phyloP scores from a whole-genome alignment of 2,113 vertebrate genomes.

The Rhinoderma darwinii region DNA sequence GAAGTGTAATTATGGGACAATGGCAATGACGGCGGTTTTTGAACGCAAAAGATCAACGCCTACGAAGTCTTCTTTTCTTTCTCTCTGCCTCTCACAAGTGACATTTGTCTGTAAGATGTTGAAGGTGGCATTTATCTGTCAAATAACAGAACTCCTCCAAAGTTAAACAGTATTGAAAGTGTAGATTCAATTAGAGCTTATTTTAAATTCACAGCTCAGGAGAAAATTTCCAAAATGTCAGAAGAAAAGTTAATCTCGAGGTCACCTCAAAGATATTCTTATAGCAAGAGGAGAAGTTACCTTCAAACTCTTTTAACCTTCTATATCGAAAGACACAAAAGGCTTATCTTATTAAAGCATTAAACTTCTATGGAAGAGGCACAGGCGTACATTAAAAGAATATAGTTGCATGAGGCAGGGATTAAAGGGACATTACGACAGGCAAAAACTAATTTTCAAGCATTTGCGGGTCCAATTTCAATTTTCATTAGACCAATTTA shows the following conservation, averaged over 20 bases:
- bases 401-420: neutral
- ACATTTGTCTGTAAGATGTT: slow-evolving; percentile 32
- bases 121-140: slow-evolving; percentile 52
- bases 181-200: slow-evolving; percentile 53
- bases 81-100: slow-evolving; percentile 32
- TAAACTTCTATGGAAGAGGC: slow-evolving; percentile 1
- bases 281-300: neutral
- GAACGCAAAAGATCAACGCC: slow-evolving; percentile 30
- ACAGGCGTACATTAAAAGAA: neutral
- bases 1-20: slow-evolving; percentile 40
- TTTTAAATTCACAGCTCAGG: slow-evolving; percentile 52
- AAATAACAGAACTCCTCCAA: neutral
- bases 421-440: neutral
- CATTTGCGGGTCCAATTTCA: neutral
- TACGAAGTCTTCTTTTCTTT: neutral
- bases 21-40: neutral
- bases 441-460: neutral
- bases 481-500: slow-evolving; percentile 12
- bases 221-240: slow-evolving; percentile 53
- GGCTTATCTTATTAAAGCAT: slow-evolving; percentile 23
- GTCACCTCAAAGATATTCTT: slow-evolving; percentile 33
- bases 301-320: slow-evolving; percentile 46
- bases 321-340: neutral
- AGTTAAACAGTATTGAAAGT: slow-evolving; percentile 47
- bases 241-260: slow-evolving; percentile 44